Percentiles rank a stretch among this genome's conserved stretches.
These are phyloP conservation scores for Odontamblyopus lacepedii DNA, from an alignment of 2,797 vertebrate genomes.

Conservation along the genomic window DNA sequence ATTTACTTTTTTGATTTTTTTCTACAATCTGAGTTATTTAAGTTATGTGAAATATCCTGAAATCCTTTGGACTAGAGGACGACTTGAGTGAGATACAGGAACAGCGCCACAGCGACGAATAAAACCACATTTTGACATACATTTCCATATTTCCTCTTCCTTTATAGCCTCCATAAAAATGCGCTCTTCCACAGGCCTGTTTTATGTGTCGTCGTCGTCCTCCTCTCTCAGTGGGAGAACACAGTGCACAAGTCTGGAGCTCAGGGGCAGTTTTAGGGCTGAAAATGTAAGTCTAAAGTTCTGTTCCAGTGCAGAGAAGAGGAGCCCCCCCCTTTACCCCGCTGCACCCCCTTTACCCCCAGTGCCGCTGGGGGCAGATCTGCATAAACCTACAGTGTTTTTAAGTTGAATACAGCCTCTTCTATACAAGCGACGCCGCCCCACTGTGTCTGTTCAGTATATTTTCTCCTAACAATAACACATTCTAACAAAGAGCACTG, in stretches of 20 bases:
- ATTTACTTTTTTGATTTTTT: too few relatives aligned
- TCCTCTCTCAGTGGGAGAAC: slow-evolving; percentile 10
- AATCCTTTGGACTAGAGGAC: background rate
- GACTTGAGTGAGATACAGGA: too few relatives aligned
- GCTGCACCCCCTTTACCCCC: slow-evolving; percentile 11
- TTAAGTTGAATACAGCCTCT: too few relatives aligned
- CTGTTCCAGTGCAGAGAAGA: slow-evolving; percentile 14
- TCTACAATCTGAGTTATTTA: too few relatives aligned
- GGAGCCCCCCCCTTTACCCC: background rate
- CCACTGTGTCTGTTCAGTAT: too few relatives aligned
- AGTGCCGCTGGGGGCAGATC: slow-evolving; percentile 14
- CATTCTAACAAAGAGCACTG: too few relatives aligned
- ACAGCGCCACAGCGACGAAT: too few relatives aligned
- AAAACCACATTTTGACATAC: too few relatives aligned
- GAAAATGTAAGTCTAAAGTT: slow-evolving; percentile 30
- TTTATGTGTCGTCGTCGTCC: slow-evolving; percentile 21
- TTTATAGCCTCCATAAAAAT: background rate
- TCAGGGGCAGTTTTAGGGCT: slow-evolving; percentile 12
- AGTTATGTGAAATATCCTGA: too few relatives aligned
- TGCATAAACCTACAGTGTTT: slow-evolving; percentile 21
- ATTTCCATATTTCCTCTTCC: slow-evolving; percentile 24
- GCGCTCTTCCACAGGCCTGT: background rate
- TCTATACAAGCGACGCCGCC: too few relatives aligned
- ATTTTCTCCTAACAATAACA: too few relatives aligned
- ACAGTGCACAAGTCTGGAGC: slow-evolving; percentile 12